A percentile compares a stretch with the other conserved stretches of the same genome.
phyloP scores from a whole-genome alignment of 2,113 vertebrate species.

The Salvator merianae region DNA sequence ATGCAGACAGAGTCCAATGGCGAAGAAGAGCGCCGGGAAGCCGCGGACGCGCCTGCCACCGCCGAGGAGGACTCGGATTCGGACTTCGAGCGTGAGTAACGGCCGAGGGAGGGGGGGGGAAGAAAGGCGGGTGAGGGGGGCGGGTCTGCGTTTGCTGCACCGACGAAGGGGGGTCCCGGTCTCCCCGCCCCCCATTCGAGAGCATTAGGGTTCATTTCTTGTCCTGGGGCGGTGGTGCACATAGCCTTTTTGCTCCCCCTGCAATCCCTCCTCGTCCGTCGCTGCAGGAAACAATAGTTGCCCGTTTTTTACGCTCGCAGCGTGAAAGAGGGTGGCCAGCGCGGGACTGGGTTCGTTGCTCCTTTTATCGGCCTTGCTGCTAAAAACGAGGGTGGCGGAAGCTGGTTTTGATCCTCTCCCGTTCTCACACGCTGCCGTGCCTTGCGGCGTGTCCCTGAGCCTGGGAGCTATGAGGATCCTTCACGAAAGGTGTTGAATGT shows the following conservation, averaged over 20 bases:
- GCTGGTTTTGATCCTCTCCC: not conserved
- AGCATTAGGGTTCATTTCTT: not conserved
- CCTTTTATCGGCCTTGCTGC: not conserved
- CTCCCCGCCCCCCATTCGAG: not conserved
- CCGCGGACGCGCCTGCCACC: not conserved
- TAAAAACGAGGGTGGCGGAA: not conserved
- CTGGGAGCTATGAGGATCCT: not conserved
- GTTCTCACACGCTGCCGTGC: not conserved
- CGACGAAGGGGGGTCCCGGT: not conserved
- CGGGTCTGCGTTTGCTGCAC: not conserved
- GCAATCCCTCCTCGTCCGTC: not conserved
- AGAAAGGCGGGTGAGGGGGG: not conserved
- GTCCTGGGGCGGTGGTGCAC: not conserved
- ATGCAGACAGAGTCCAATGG: constrained; percentile 89
- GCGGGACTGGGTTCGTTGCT: not conserved
- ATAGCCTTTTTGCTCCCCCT: too few relatives aligned
- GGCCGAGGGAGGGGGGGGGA: not conserved
- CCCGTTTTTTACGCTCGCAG: not conserved
- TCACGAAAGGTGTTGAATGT: not conserved
- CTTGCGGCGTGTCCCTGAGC: not conserved
- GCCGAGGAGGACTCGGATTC: constrained; percentile 76
- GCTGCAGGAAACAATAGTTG: not conserved
- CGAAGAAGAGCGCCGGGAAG: constrained; percentile 71
- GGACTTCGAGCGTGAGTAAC: constrained; percentile 89
- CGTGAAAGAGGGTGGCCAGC: not conserved